A percentile compares a stretch with the other conserved stretches of the same genome.
Evolutionary conservation across 2,797 vertebrate genomes (phyloP).

Genomic region (Periparus ater): DNA sequence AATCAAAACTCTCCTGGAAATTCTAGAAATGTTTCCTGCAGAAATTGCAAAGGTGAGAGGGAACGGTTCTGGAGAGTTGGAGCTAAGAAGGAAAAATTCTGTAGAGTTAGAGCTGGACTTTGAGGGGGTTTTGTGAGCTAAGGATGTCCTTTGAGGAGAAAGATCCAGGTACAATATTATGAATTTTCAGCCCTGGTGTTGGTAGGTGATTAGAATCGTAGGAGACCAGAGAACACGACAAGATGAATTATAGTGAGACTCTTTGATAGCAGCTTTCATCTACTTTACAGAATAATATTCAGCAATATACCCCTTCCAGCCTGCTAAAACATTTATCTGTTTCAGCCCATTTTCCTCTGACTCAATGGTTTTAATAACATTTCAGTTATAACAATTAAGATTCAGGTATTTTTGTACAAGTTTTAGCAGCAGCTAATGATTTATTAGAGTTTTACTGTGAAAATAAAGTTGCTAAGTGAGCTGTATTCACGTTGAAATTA

Average conservation of each 20-base stretch:
- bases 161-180: not conserved
- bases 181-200: not conserved
- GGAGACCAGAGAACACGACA: not conserved
- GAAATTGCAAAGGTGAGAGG: not conserved
- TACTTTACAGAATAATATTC: not conserved
- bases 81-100: not conserved
- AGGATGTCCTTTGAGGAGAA: not conserved
- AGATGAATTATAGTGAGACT: not conserved
- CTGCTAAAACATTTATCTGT: not conserved
- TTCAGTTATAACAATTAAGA: not conserved
- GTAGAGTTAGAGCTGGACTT: not conserved
- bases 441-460: not conserved
- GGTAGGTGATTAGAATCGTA: not conserved
- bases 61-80: not conserved
- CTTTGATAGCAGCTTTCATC: not conserved
- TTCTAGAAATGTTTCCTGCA: not conserved
- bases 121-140: not conserved
- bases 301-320: not conserved
- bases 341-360: not conserved
- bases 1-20: not conserved
- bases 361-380: not conserved
- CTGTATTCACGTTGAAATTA: not conserved
- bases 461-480: not conserved
- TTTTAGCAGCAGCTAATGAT: not conserved
- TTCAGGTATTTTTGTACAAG: rapidly evolving